Percentiles rank a stretch among this genome's conserved stretches.
Conservation (phyloP, 2,888 invertebrate species). For the Thecophora atra region DNA sequence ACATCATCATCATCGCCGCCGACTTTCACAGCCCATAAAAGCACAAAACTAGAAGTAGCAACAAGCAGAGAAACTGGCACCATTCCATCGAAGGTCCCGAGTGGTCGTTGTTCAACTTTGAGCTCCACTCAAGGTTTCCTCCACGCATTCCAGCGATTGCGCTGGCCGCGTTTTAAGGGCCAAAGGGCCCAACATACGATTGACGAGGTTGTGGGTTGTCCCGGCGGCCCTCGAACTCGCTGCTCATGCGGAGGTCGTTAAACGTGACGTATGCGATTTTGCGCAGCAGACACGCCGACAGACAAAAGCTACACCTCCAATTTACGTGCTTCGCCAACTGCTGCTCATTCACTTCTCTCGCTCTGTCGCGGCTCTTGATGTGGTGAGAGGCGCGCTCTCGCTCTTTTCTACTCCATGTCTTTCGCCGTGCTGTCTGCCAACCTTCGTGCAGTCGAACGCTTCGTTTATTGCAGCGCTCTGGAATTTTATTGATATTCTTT, state of each 20-base stretch:
- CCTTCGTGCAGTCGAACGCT: background rate
- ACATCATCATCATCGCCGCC: background rate
- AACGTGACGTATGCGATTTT: constrained; percentile 44
- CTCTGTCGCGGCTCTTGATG: background rate
- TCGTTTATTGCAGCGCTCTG: background rate
- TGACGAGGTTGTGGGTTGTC: background rate
- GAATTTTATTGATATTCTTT: constrained; percentile 31
- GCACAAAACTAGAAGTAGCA: background rate
- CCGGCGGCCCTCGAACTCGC: background rate
- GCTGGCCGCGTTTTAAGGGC: constrained; percentile 27
- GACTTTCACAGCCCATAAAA: background rate
- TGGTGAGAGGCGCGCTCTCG: constrained; percentile 28
- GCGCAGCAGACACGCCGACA: constrained; percentile 5
- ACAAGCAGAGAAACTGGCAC: constrained; percentile 4
- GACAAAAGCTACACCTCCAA: background rate
- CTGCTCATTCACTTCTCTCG: background rate
- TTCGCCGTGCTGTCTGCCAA: background rate
- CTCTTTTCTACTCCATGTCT: background rate
- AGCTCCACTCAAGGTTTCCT: constrained; percentile 22
- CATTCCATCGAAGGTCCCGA: constrained; percentile 22
- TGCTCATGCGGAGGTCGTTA: constrained; percentile 51
- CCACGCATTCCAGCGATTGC: constrained; percentile 18
- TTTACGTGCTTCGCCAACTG: background rate
- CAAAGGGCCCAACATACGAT: no score
- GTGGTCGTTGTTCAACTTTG: constrained; percentile 12